Evolutionary conservation across 2,113 vertebrate genomes (phyloP).

Genomic region (Cephalopterus ornatus): DNA sequence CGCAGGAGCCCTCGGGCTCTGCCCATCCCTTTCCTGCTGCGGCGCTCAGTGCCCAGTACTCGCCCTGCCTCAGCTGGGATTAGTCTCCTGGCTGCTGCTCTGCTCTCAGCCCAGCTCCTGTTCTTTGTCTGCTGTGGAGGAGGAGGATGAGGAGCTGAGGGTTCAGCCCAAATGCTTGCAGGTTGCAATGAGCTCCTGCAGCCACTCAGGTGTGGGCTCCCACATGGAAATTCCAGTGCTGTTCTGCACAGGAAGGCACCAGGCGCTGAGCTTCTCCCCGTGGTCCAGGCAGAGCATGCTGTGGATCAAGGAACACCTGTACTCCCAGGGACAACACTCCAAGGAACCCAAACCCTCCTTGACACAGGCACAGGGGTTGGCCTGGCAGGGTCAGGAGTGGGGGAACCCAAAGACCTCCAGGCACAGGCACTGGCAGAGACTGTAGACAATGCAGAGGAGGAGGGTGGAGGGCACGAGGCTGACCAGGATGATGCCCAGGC

Average conservation of each 20-base stretch:
- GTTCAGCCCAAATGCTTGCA: constrained; percentile 67
- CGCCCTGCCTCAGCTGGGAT: not conserved
- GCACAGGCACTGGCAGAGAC: constrained; percentile 86
- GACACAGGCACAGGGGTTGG: not conserved
- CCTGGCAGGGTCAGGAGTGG: constrained; percentile 29
- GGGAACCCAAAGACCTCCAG: constrained; percentile 79
- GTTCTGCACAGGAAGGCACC: constrained; percentile 81
- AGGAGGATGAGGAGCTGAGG: constrained; percentile 22
- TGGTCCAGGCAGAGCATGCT: not conserved
- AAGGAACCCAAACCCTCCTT: not conserved
- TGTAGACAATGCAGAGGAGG: constrained; percentile 82
- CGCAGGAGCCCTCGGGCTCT: constrained; percentile 6
- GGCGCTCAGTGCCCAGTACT: not conserved
- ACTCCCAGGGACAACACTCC: not conserved
- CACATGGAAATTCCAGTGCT: constrained; percentile 79
- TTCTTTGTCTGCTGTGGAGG: constrained; percentile 64
- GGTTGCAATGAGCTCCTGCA: constrained; percentile 77
- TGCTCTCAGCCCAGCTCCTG: constrained; percentile 65
- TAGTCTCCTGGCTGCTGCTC: constrained; percentile 70
- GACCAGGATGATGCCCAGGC: constrained; percentile 81
- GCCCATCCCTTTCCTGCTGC: not conserved
- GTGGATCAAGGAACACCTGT: not conserved
- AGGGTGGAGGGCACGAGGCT: constrained; percentile 88
- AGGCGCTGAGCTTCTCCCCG: not conserved
- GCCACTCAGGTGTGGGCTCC: constrained; percentile 74